Conservation (phyloP, 2,113 vertebrate species). For the Balaeniceps rex region DNA sequence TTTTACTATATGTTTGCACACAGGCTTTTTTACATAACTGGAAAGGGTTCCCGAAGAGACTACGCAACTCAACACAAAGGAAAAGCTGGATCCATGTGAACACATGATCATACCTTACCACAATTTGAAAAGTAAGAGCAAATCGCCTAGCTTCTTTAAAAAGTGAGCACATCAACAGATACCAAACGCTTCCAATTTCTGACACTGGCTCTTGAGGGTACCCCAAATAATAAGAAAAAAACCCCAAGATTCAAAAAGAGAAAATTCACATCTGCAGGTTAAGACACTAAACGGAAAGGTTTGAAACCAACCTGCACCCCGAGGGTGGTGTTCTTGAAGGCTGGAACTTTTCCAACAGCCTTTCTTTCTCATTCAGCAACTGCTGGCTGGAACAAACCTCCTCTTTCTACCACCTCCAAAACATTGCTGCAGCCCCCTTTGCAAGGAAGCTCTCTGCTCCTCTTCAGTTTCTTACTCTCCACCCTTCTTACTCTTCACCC, state of each 20-base stretch:
- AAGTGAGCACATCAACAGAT: fast-evolving
- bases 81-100: background rate
- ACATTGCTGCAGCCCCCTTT: background rate
- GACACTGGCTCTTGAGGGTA: background rate
- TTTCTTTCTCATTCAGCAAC: background rate
- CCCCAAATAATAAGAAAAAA: background rate
- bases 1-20: background rate
- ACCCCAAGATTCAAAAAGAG: background rate
- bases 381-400: background rate
- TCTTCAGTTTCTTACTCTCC: background rate
- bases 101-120: background rate
- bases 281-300: background rate
- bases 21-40: background rate
- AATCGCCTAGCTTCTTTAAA: background rate
- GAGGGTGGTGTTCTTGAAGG: fast-evolving
- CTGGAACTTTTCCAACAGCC: background rate
- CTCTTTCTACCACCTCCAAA: background rate
- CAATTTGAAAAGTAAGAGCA: background rate
- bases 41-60: background rate
- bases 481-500: background rate
- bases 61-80: fast-evolving
- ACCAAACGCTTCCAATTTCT: background rate
- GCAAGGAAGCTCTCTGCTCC: fast-evolving
- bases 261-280: background rate
- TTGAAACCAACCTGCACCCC: background rate